A percentile compares a stretch with the other conserved stretches of the same genome.
phyloP scores from a whole-genome alignment of 2,888 invertebrate species.

The Limnephilus marmoratus region DNA sequence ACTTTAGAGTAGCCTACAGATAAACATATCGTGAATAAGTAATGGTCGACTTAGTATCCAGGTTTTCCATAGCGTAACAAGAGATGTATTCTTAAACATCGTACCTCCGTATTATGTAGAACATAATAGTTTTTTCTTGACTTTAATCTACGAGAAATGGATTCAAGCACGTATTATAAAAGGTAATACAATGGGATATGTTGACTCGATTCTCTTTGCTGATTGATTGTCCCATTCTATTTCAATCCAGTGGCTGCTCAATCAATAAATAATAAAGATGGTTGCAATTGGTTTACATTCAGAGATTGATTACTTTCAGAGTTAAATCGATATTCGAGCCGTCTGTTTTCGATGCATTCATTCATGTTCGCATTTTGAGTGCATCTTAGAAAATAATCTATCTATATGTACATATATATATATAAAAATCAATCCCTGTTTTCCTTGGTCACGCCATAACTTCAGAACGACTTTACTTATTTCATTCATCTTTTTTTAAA shows the following conservation, averaged over 20 bases:
- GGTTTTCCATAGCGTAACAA: not conserved
- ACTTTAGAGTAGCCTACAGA: not conserved
- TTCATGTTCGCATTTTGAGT: too few species aligned
- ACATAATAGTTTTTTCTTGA: not conserved
- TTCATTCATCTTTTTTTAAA: too few species aligned
- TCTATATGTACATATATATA: too few species aligned
- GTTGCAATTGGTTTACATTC: not conserved
- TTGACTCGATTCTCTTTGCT: not conserved
- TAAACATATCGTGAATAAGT: not conserved
- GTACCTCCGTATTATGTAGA: not conserved
- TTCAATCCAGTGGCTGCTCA: not conserved
- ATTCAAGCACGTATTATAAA: not conserved
- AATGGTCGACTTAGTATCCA: not conserved
- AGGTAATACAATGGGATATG: not conserved
- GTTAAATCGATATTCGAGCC: not conserved
- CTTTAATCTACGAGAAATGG: not conserved
- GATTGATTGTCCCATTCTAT: not conserved
- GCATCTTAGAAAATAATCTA: not conserved
- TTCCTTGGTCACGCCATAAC: too few species aligned
- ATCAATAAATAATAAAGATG: not conserved
- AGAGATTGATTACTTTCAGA: not conserved
- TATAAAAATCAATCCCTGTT: too few species aligned
- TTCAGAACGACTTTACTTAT: too few species aligned
- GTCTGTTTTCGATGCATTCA: not conserved
- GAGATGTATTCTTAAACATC: not conserved